Conservation (phyloP, 2,113 vertebrate species). For the Trichechus manatus region DNA sequence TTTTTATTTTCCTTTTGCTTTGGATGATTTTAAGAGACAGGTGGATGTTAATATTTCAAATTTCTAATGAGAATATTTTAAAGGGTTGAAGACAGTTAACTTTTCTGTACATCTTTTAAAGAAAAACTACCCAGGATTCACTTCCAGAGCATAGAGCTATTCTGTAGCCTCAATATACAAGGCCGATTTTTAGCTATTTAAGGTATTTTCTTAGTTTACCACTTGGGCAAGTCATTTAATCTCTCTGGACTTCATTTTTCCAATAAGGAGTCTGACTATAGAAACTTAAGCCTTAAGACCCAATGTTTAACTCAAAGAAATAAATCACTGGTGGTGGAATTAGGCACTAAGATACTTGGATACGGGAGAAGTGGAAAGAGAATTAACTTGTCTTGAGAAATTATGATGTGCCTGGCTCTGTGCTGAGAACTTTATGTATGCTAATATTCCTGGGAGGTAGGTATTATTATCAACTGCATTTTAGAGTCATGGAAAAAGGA, state of each 20-base stretch:
- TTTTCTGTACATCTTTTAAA: background rate
- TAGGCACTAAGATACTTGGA: background rate
- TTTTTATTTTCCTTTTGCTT: background rate
- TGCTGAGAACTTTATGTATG: background rate
- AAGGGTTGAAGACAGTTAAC: background rate
- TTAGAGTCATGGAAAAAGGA: background rate
- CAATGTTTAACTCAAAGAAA: background rate
- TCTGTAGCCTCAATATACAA: background rate
- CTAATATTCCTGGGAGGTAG: background rate
- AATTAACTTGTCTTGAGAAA: background rate
- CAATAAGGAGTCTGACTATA: background rate
- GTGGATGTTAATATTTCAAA: background rate
- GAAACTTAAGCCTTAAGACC: background rate
- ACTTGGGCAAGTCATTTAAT: background rate
- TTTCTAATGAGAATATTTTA: background rate
- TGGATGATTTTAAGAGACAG: background rate
- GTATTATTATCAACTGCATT: background rate
- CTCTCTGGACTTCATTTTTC: conserved; percentile 19
- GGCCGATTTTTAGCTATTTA: background rate
- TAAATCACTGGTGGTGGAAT: background rate
- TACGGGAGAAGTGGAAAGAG: background rate
- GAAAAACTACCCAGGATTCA: background rate
- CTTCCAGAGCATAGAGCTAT: background rate
- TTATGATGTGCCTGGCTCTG: background rate
- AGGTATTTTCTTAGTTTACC: conserved; percentile 26